Evolutionary conservation across 2,797 vertebrate genomes (phyloP).

Genomic region (Eremophila alpestris): DNA sequence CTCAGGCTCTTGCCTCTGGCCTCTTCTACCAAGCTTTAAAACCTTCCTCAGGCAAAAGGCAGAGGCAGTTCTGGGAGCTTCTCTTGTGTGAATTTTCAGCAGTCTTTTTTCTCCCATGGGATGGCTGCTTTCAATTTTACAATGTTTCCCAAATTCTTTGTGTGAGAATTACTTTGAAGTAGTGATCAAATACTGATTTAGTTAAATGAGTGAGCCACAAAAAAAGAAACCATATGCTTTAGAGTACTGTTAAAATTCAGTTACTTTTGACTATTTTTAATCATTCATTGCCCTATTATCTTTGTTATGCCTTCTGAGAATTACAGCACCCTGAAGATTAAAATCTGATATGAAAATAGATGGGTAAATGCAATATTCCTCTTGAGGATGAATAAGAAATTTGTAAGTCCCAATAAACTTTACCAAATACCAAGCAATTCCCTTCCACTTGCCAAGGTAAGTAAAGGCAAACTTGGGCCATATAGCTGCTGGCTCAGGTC

Average conservation of each 20-base stretch:
- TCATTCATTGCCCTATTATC: conserved; percentile 38
- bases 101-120: conserved; percentile 36
- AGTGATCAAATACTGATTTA: conserved; percentile 55
- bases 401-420: background rate
- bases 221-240: conserved; percentile 37
- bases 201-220: conserved; percentile 59
- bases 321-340: background rate
- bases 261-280: conserved; percentile 46
- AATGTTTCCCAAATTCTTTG: conserved; percentile 54
- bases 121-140: conserved; percentile 12
- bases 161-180: conserved; percentile 61
- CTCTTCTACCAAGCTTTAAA: background rate
- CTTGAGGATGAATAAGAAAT: background rate
- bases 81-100: conserved; percentile 26
- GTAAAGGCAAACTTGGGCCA: background rate
- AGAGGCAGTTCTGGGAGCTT: conserved; percentile 14
- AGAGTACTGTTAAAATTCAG: conserved; percentile 38
- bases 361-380: background rate
- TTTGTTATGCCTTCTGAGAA: conserved; percentile 38
- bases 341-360: conserved; percentile 42
- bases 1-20: conserved; percentile 2
- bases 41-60: conserved; percentile 10
- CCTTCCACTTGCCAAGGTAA: background rate
- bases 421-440: background rate
- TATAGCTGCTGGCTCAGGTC: background rate